phyloP scores from a whole-genome alignment of 2,113 vertebrate species.

The Gobio gobio region DNA sequence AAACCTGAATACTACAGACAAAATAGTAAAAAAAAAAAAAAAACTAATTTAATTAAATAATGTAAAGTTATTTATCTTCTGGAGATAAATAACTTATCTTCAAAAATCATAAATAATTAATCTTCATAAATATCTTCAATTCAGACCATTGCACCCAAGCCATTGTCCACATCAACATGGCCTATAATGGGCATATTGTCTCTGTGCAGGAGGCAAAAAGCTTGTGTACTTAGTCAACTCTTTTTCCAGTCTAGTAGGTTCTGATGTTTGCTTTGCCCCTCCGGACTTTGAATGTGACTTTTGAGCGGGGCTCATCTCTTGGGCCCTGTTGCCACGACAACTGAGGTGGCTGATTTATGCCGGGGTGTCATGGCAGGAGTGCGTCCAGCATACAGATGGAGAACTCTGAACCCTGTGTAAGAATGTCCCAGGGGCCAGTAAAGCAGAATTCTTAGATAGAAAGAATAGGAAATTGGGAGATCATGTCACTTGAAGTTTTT shows the following conservation, averaged over 20 bases:
- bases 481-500: not conserved
- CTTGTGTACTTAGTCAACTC: constrained; percentile 76
- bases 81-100: no score
- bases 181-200: constrained; percentile 64
- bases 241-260: constrained; percentile 77
- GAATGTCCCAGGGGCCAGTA: constrained; percentile 16
- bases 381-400: constrained; percentile 64
- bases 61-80: not conserved
- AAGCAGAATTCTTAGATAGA: constrained; percentile 1
- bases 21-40: not conserved
- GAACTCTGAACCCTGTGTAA: constrained; percentile 41
- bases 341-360: constrained; percentile 54
- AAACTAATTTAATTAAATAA: not conserved
- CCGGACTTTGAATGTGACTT: constrained; percentile 71
- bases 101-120: no score
- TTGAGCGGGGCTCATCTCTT: constrained; percentile 64
- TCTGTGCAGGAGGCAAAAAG: constrained; percentile 60
- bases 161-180: constrained; percentile 55
- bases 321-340: constrained; percentile 66
- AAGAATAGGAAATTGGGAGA: not conserved
- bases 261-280: constrained; percentile 73
- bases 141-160: not conserved
- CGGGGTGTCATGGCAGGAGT: constrained; percentile 53
- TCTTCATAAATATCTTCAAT: not conserved
- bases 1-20: no score